These are phyloP conservation scores for Nasonia longicornis DNA, from an alignment of 1,140 invertebrate genomes.

Conservation along the genomic window DNA sequence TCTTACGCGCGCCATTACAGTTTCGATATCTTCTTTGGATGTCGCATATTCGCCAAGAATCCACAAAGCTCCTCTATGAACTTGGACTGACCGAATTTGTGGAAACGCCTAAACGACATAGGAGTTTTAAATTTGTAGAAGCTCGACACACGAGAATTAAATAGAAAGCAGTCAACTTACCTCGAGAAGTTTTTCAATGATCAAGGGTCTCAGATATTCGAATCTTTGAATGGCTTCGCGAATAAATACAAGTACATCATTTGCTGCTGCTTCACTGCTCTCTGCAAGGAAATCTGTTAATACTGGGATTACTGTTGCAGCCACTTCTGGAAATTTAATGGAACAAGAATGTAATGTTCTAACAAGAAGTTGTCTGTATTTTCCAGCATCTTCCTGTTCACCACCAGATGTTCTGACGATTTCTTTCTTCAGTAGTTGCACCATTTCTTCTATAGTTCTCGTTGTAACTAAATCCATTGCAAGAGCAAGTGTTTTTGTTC, in stretches of 20 bases:
- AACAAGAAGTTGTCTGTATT: slow-evolving; percentile 95
- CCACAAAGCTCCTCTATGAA: slow-evolving; percentile 97
- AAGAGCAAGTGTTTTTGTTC: slow-evolving; percentile 87
- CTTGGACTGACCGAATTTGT: slow-evolving; percentile 85
- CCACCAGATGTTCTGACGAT: slow-evolving; percentile 91
- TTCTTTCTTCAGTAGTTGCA: slow-evolving; percentile 94
- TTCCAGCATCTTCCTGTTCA: slow-evolving; percentile 95
- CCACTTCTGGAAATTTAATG: slow-evolving; percentile 98
- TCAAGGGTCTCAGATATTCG: slow-evolving; percentile 81
- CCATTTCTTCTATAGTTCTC: slow-evolving; percentile 96
- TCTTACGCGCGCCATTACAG: slow-evolving; percentile 82
- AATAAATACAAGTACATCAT: slow-evolving; percentile 95
- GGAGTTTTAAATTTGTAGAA: slow-evolving; percentile 10
- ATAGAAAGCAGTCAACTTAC: slow-evolving; percentile 57
- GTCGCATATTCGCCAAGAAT: slow-evolving; percentile 96
- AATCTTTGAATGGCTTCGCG: slow-evolving; percentile 95
- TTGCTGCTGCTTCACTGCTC: slow-evolving; percentile 89
- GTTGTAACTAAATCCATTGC: slow-evolving; percentile 93
- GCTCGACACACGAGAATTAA: neutral
- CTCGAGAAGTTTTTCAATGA: slow-evolving; percentile 76
- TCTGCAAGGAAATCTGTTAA: slow-evolving; percentile 97
- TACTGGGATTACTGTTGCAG: slow-evolving; percentile 92
- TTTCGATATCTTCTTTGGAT: slow-evolving; percentile 81
- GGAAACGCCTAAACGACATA: slow-evolving; percentile 71
- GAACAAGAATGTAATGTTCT: slow-evolving; percentile 94